Conservation (phyloP, 2,888 invertebrate genomes). For the Perdita meconis region DNA sequence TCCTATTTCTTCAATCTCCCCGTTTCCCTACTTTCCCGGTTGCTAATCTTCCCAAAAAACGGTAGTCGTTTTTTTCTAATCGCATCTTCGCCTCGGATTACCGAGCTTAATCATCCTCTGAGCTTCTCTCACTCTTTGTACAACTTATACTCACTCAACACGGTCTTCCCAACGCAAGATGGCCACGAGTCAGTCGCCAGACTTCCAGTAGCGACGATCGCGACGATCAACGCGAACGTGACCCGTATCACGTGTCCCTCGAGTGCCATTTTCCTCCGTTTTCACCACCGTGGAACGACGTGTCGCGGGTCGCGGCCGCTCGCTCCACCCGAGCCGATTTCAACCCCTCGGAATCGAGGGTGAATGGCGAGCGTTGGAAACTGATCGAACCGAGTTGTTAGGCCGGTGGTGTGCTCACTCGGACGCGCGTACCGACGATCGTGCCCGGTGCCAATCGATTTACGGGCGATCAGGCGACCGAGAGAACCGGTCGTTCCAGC, state of each 20-base stretch:
- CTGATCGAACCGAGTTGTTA: background rate
- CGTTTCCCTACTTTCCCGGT: no score
- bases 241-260: background rate
- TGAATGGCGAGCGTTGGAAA: background rate
- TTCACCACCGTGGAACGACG: background rate
- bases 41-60: background rate
- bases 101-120: background rate
- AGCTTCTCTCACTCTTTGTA: no score
- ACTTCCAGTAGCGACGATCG: background rate
- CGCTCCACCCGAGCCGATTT: background rate
- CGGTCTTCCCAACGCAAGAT: constrained; percentile 77
- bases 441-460: constrained; percentile 35
- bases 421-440: constrained; percentile 7
- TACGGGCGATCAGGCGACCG: constrained; percentile 16
- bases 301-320: background rate
- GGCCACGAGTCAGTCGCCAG: constrained; percentile 59
- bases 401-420: constrained; percentile 31
- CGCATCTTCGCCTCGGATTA: background rate
- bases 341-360: background rate
- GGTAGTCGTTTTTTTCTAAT: no score
- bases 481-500: constrained; percentile 66
- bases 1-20: no score
- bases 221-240: constrained; percentile 1
- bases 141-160: constrained; percentile 76
- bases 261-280: background rate